Conservation (phyloP, 2,797 vertebrate genomes). For the Chiloscyllium punctatum region DNA sequence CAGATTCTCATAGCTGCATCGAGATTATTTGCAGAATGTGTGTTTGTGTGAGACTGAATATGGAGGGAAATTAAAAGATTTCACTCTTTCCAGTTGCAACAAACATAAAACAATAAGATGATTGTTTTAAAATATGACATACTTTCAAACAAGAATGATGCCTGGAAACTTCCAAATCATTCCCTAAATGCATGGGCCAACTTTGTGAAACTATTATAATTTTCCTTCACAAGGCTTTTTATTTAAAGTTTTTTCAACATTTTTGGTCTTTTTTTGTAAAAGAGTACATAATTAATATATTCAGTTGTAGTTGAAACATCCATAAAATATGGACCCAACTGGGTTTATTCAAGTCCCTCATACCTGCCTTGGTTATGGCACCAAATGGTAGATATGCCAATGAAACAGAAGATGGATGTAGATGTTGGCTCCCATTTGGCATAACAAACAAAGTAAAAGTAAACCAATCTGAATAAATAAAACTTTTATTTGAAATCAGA, state of each 20-base stretch:
- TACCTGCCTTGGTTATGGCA: background rate
- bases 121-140: background rate
- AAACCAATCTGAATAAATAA: background rate
- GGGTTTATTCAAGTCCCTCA: constrained; percentile 1
- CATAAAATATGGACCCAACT: background rate
- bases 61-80: background rate
- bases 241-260: background rate
- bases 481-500: background rate
- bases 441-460: background rate
- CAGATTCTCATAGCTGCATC: background rate
- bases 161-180: background rate
- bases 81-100: background rate
- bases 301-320: background rate
- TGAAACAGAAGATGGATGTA: background rate
- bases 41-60: background rate
- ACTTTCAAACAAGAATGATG: background rate
- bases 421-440: background rate
- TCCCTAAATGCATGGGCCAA: background rate
- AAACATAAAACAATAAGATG: background rate
- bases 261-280: background rate
- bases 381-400: background rate
- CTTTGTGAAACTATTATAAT: background rate
- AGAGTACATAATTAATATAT: background rate
- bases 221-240: background rate
- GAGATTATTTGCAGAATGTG: too few species aligned